Evolutionary conservation across 64 coral and sea anemone genomes (phyloP), one percentile per base, ranked within the genome.

Genomic region (Acropora yongei): DNA sequence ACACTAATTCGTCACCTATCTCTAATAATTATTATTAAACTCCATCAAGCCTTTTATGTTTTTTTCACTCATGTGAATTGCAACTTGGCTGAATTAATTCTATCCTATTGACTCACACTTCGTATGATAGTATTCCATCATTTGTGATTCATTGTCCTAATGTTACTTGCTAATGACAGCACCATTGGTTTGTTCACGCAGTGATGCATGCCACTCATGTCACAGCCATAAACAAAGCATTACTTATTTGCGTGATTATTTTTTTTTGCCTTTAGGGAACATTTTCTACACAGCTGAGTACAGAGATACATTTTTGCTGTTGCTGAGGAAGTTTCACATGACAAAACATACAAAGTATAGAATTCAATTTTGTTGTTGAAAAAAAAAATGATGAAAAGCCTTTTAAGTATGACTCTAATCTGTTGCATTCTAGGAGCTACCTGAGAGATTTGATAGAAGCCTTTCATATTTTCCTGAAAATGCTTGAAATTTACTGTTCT

Each of bases 381-480:
- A 10, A 7, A 55, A 55, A 55, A 55, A 55, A 1, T 6, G 10
- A 7, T 55, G 0, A 55, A 55, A 55, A 55, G 10, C 10, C 51
- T 55, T 55, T 10, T 7, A 55, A 10, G 51, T 55, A 10, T 5
- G 2, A 17, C 11, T 0, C 19, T 40, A 80, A 78, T 3, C 42
- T 8, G 44, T 47, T 53, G 18, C 4, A 86, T 73, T 78, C 8
- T 41, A 99, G 97, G 89, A 83, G 91, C 43, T 99, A 96, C 84
- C 72, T 99, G 2, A 82, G 89, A 76, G 97, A 99, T 72, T 76
- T 99, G 55, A 88, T 96, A 4, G 97, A 99, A 94, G 90, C 97
- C 7, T 99, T 99, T 72, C 97, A 99, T 49, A 82, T 99, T 74
- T 99, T 99, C 78, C 76, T 99, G 5, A 99, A 99, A 86, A 91